Base-by-base conservation (phyloP, 2,888 invertebrate species). In the Lordiphosa andalusiaca region DNA sequence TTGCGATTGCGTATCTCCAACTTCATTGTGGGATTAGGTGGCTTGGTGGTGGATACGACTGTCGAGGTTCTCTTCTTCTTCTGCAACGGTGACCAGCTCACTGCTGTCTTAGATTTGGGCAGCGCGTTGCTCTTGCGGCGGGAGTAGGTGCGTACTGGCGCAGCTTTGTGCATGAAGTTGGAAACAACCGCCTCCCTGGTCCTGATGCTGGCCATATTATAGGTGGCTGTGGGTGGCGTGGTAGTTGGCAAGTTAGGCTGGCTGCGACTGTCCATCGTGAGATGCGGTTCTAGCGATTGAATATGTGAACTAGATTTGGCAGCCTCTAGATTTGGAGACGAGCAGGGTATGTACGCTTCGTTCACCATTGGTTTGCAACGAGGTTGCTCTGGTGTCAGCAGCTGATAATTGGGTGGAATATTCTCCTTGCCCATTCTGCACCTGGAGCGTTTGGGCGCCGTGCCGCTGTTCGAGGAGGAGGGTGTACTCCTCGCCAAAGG, bases 121-220 rank as follows among this genome's bases (percentile, higher is more conserved):
- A 23, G 4, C 1, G 13, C 4, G 3, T 23, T 48, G 2, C 10
- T 9, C 12, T 58, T 68, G 12, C 68, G 70, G 0, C 84, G 80
- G 0, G 80, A 59, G 33, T 88, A 88, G 0, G 88, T 88, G 6
- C 80, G 81, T 13, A 69, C 30, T 0, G 88, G 83, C 4, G 83
- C 47, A 0, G 44, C 38, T 7, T 58, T 76, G 10, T 54, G 62
- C 23, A 52, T 47, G 3, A 56, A 47, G 4, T 55, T 57, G 3
- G 30, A 4, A 0, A 36, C 6, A 4, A 23, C 25, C 0, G 46
- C 9, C 3, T 40, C 53, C 1, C 10, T 37, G 1, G 33, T 9
- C 16, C 46, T 5, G 21, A 47, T 6, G 21, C 7, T 13, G 44
- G 5, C 3, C 6, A 25, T 12, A 19, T 39, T 44, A 9, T 6